Conservation (phyloP, 2,888 invertebrate genomes). For the Copidosoma aretas region DNA sequence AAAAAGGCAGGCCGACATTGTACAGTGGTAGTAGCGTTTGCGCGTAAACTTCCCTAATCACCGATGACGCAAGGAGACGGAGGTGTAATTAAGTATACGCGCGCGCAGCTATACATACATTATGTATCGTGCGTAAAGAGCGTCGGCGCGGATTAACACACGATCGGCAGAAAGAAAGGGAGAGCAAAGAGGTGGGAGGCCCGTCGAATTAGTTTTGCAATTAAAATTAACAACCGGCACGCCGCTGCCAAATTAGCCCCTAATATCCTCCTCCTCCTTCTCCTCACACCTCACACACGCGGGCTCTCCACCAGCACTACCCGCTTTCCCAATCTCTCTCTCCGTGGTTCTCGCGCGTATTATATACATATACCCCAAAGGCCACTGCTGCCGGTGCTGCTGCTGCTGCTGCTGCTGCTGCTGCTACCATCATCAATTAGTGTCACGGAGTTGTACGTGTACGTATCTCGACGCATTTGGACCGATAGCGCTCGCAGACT, state of each 20-base stretch:
- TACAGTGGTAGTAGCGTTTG: background rate
- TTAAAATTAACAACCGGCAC: constrained; percentile 60
- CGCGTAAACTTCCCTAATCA: constrained; percentile 25
- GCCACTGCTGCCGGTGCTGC: too few species aligned
- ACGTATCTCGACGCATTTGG: constrained; percentile 44
- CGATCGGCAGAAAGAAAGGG: constrained; percentile 18
- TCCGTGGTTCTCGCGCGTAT: background rate
- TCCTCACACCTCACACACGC: constrained; percentile 39
- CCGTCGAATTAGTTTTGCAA: constrained; percentile 57
- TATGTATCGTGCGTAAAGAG: constrained; percentile 9
- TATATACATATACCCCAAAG: too few species aligned
- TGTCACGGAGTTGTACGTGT: constrained; percentile 58
- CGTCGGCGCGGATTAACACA: background rate
- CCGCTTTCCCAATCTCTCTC: constrained; percentile 31
- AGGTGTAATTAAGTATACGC: constrained; percentile 23
- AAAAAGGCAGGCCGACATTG: background rate
- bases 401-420: too few species aligned
- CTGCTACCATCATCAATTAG: constrained; percentile 61
- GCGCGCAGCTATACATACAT: too few species aligned
- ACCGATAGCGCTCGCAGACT: constrained; percentile 51
- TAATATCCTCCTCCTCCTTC: constrained; percentile 50
- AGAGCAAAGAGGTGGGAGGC: constrained; percentile 33
- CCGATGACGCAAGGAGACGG: constrained; percentile 5
- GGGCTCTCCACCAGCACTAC: too few species aligned
- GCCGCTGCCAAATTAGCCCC: constrained; percentile 61